A percentile compares a stretch with the other conserved stretches of the same genome.
These are phyloP conservation scores for Cheilinus undulatus DNA, from an alignment of 2,113 vertebrate species.

Conservation along the genomic window DNA sequence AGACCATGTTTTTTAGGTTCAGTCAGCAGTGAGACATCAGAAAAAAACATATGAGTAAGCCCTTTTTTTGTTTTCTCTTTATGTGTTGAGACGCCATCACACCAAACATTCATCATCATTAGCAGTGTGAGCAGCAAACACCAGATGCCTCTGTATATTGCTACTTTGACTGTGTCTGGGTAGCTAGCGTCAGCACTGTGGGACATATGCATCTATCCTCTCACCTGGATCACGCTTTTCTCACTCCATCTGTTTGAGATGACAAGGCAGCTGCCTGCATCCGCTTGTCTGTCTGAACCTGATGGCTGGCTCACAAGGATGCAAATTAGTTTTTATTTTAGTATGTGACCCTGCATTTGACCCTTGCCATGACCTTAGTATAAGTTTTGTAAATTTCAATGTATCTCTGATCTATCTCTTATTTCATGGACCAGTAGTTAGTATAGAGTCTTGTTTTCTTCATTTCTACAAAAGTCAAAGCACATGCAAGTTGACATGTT, in stretches of 20 bases:
- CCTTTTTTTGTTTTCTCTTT: constrained; percentile 41
- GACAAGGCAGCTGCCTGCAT: constrained; percentile 63
- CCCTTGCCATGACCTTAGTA: background rate
- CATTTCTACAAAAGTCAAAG: too few relatives aligned
- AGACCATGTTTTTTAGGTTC: background rate
- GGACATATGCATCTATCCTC: constrained; percentile 61
- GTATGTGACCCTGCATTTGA: background rate
- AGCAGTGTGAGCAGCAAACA: constrained; percentile 61
- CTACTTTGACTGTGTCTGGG: constrained; percentile 59
- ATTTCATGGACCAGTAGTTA: too few relatives aligned
- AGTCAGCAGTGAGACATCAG: constrained; percentile 22
- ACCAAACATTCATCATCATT: constrained; percentile 79
- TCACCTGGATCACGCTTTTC: constrained; percentile 64
- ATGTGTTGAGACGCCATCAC: constrained; percentile 37
- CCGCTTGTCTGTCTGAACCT: constrained; percentile 29
- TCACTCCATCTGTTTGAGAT: constrained; percentile 67
- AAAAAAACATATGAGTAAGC: constrained; percentile 36
- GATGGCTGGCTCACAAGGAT: constrained; percentile 20
- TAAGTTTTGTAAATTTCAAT: too few relatives aligned
- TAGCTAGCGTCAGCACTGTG: constrained; percentile 46
- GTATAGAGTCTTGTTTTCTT: too few relatives aligned
- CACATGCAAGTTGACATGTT: too few relatives aligned
- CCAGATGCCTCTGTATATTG: constrained; percentile 68
- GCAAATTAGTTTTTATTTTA: constrained; percentile 10
- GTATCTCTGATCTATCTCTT: too few relatives aligned